Evolutionary conservation across 2,113 vertebrate species (phyloP).

Genomic region (Hiodon tergisus): DNA sequence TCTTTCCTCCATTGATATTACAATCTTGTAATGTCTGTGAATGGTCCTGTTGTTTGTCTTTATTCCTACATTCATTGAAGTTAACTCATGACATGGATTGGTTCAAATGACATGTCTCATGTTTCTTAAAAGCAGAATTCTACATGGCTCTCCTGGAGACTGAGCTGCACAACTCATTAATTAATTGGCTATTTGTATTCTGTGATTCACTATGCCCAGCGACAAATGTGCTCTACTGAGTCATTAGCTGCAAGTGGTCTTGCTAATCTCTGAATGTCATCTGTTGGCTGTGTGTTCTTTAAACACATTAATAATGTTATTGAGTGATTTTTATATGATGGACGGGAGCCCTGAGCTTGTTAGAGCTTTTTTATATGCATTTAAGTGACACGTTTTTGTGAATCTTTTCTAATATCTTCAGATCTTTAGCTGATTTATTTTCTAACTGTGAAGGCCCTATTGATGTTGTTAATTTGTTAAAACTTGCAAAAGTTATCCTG

Average conservation of each 20-base stretch:
- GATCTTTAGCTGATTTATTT: too few species aligned
- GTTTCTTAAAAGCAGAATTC: too few species aligned
- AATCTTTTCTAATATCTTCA: too few species aligned
- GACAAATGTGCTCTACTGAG: conserved; percentile 16
- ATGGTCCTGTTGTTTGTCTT: background rate
- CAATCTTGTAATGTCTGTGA: background rate
- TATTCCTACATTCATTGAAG: background rate
- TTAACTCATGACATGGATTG: background rate
- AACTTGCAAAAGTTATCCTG: too few species aligned
- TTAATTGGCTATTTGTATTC: conserved; percentile 23
- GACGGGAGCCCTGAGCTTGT: background rate
- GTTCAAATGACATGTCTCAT: background rate
- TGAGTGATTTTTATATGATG: too few species aligned
- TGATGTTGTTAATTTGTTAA: too few species aligned
- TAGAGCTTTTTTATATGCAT: background rate
- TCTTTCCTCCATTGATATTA: background rate
- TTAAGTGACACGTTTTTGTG: too few species aligned
- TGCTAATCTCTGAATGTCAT: background rate
- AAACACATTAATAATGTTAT: background rate
- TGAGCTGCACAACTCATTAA: background rate
- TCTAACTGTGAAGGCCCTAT: background rate
- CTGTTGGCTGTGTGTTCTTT: background rate
- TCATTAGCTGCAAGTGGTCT: background rate
- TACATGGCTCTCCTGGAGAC: background rate
- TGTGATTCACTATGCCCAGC: conserved; percentile 36